These are phyloP conservation scores for Pteronura brasiliensis DNA, from an alignment of 2,113 vertebrate species.

Conservation along the genomic window DNA sequence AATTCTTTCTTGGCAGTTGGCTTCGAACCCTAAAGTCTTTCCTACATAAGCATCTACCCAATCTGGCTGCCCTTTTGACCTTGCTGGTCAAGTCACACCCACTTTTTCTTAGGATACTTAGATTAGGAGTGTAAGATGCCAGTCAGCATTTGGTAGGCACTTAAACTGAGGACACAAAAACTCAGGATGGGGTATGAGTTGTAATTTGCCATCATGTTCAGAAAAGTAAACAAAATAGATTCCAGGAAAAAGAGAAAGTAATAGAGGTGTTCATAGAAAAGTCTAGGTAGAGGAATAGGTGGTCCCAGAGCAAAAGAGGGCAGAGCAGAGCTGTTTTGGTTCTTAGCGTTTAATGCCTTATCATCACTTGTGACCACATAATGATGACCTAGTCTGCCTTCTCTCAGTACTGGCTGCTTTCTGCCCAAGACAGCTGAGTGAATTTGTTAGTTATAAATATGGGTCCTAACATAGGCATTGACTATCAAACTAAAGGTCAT, in stretches of 20 bases:
- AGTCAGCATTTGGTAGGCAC: background rate
- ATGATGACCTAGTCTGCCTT: background rate
- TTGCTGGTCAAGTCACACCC: background rate
- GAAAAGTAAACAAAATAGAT: background rate
- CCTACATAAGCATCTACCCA: background rate
- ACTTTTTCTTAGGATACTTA: background rate
- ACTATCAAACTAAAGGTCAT: background rate
- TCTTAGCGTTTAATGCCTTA: background rate
- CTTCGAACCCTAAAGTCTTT: background rate
- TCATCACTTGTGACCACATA: background rate
- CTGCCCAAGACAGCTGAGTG: background rate
- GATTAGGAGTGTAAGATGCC: background rate
- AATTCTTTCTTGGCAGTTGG: background rate
- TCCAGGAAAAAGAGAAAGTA: background rate
- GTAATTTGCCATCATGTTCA: background rate
- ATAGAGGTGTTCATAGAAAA: background rate
- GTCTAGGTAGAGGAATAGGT: background rate
- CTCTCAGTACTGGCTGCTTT: background rate
- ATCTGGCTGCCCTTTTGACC: background rate
- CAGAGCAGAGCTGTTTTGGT: background rate
- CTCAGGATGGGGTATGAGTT: background rate
- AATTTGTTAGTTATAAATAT: background rate
- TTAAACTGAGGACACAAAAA: background rate
- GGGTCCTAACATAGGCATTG: background rate
- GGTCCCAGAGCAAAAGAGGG: background rate